Evolutionary conservation across 2,797 vertebrate species (phyloP).

Genomic region (Pampus argenteus): DNA sequence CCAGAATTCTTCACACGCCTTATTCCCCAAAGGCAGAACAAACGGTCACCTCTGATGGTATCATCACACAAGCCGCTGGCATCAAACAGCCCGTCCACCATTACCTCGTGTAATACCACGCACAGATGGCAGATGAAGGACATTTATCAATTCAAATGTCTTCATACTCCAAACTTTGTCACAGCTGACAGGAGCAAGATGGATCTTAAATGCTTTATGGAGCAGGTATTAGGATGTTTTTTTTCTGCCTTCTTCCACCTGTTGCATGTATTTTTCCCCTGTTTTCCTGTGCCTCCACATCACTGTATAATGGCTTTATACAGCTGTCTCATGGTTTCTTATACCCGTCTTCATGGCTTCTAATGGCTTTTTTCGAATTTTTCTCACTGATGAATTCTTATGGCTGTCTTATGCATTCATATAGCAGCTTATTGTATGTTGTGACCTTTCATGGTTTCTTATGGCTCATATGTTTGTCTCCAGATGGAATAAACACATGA

Average conservation of each 20-base stretch:
- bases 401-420: slow-evolving; percentile 5
- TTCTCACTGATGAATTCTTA: background rate
- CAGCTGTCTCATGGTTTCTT: slow-evolving; percentile 3
- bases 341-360: background rate
- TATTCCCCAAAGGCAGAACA: slow-evolving; percentile 34
- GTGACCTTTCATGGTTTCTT: background rate
- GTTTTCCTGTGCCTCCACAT: background rate
- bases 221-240: slow-evolving; percentile 8
- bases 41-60: slow-evolving; percentile 62
- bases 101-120: slow-evolving; percentile 51
- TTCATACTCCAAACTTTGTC: slow-evolving; percentile 52
- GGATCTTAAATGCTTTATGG: slow-evolving; percentile 48
- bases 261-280: slow-evolving; percentile 12
- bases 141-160: slow-evolving; percentile 64
- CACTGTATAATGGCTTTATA: background rate
- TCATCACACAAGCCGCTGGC: slow-evolving; percentile 41
- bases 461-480: background rate
- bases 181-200: slow-evolving; percentile 54
- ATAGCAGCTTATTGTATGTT: background rate
- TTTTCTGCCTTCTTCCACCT: slow-evolving; percentile 18
- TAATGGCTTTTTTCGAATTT: background rate
- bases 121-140: slow-evolving; percentile 47
- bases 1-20: slow-evolving; percentile 39
- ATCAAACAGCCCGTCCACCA: slow-evolving; percentile 37
- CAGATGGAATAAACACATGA: background rate